Base-by-base conservation (phyloP, 2,888 invertebrate species). In the Parthenolecanium corni region DNA sequence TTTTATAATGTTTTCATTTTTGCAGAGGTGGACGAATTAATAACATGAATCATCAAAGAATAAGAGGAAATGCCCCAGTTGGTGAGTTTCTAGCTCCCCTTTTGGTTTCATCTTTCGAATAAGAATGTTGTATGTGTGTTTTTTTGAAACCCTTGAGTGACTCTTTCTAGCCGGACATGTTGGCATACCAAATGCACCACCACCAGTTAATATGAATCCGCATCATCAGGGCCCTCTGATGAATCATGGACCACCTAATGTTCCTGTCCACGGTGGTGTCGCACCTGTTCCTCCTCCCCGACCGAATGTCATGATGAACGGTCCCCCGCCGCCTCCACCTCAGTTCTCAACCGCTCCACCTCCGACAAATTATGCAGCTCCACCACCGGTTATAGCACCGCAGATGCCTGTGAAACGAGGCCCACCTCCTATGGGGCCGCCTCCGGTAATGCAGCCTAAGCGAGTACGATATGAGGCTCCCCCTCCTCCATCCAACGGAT, bases 371-470 rank as follows among this genome's bases (percentile, higher is more conserved):
- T 38, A 36, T 4, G 21, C 54, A 11, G 38, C 42, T 1, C 40
- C 54, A 23, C 40, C 54, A 5, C 54, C 54, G 14, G 42, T 23
- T 14, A 4, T 54, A 11, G 40, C 20, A 6, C 9, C 20, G 21
- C 54, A 42, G 14, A 36, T 18, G 21, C 54, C 54, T 1, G 6
- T 54, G 54, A 54, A 54, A 54, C 54, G 54, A n/a, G 40, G 54
- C 16, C 40, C 40, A 21, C 54, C 54, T 2, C 54, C 54, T 9
- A 36, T 53, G 31, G 38, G 38, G 5, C 20, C 25, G 20, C 52
- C 54, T 42, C 54, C 54, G 20, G 38, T 23, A n/a, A 54, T 54
- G 54, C 54, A 36, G 42, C 54, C 54, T 1, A 54, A 54, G 23
- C 14, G 54, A 54, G 40, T 54, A n/a, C 54, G 54, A 9, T 54